Percentiles rank a stretch among this genome's conserved stretches.
Evolutionary conservation across 2,888 invertebrate genomes (phyloP).

Genomic region (Leptodirus hochenwartii): DNA sequence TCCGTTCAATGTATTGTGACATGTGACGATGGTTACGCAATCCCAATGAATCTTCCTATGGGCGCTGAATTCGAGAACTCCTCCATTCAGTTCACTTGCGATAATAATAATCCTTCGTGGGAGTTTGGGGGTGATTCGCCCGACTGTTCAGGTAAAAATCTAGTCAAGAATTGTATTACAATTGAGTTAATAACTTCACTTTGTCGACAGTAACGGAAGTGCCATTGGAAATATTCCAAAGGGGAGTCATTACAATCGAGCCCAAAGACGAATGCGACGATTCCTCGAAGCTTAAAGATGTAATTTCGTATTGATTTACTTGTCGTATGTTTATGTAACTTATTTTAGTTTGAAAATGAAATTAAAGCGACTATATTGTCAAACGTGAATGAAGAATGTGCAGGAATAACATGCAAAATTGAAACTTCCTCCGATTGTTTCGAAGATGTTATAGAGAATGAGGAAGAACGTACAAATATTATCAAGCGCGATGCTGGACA

Average conservation of each 20-base stretch:
- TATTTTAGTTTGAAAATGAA: slow-evolving; percentile 19
- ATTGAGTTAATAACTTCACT: not conserved
- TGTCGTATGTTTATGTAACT: not conserved
- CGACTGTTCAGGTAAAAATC: slow-evolving; percentile 32
- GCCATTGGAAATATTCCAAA: slow-evolving; percentile 30
- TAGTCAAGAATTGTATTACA: slow-evolving; percentile 1
- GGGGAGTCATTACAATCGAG: slow-evolving; percentile 28
- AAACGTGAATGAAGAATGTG: slow-evolving; percentile 14
- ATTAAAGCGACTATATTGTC: slow-evolving; percentile 18
- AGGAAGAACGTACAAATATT: slow-evolving; percentile 18
- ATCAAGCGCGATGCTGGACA: slow-evolving; percentile 17
- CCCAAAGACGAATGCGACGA: slow-evolving; percentile 27
- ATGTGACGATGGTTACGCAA: slow-evolving; percentile 41
- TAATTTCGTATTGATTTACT: slow-evolving; percentile 12
- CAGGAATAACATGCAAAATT: slow-evolving; percentile 13
- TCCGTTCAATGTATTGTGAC: slow-evolving; percentile 32
- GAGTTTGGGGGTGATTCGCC: slow-evolving; percentile 27
- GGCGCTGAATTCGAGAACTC: slow-evolving; percentile 13
- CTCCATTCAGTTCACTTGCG: slow-evolving; percentile 20
- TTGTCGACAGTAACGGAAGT: slow-evolving; percentile 29
- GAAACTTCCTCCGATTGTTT: slow-evolving; percentile 13
- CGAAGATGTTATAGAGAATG: slow-evolving; percentile 15
- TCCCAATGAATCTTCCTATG: slow-evolving; percentile 26
- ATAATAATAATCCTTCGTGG: slow-evolving; percentile 24
- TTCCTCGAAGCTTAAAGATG: slow-evolving; percentile 23